Percentiles rank a stretch among this genome's conserved stretches.
These are phyloP conservation scores for Porites cylindrica DNA, from an alignment of 92 coral and sea anemone species.

Conservation along the genomic window DNA sequence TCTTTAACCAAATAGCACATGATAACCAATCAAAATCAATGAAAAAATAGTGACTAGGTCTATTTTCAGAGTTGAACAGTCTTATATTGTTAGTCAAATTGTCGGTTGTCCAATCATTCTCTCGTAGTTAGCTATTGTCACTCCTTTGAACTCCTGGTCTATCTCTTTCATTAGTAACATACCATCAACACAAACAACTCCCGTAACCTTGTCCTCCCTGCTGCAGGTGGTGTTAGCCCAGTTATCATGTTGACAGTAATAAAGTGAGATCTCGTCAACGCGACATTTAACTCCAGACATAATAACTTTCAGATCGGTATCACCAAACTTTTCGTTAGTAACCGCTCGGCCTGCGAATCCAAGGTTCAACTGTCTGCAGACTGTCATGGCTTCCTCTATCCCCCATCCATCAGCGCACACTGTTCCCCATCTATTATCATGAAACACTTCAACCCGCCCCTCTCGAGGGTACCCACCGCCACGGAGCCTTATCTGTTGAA, in stretches of 20 bases:
- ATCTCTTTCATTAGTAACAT: background rate
- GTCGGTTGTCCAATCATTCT: too few relatives aligned
- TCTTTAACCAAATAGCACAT: too few relatives aligned
- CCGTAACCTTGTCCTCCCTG: conserved; percentile 67
- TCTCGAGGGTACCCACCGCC: conserved; percentile 60
- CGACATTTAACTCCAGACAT: conserved; percentile 85
- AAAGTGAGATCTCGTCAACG: conserved; percentile 72
- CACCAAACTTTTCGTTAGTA: conserved; percentile 51
- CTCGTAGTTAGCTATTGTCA: too few relatives aligned
- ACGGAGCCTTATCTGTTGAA: conserved; percentile 76
- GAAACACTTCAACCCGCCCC: conserved; percentile 90
- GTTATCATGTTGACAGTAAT: conserved; percentile 78
- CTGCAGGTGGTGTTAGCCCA: conserved; percentile 71
- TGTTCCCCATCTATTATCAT: conserved; percentile 80
- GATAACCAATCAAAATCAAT: too few relatives aligned
- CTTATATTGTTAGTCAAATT: too few relatives aligned
- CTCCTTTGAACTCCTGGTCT: too few relatives aligned
- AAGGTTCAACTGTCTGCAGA: conserved; percentile 82
- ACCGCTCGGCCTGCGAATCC: conserved; percentile 76
- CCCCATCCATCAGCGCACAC: conserved; percentile 94
- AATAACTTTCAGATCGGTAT: conserved; percentile 19
- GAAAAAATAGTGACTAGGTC: too few relatives aligned
- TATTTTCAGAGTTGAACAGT: too few relatives aligned
- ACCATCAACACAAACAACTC: conserved; percentile 88
- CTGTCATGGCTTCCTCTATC: conserved; percentile 85